Conservation (phyloP, 2,113 vertebrate species). For the Neolamprologus sp. region DNA sequence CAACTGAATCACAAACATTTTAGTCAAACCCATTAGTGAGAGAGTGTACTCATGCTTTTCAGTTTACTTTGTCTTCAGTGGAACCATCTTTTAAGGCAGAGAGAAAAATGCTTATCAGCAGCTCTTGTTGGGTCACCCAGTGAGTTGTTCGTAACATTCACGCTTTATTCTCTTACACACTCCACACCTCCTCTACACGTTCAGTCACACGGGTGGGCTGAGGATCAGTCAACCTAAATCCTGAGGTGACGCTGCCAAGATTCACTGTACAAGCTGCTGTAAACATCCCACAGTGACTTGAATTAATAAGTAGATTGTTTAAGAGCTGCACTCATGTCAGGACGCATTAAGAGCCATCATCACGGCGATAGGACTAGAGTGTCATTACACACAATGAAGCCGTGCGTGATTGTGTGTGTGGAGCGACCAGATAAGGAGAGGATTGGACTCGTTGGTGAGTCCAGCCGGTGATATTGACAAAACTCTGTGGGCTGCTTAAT, state of each 20-base stretch:
- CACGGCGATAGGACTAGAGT: not conserved
- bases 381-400: constrained; percentile 16
- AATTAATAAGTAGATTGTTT: constrained; percentile 4
- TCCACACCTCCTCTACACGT: not conserved
- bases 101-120: not conserved
- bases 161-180: not conserved
- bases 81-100: not conserved
- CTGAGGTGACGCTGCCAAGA: not conserved
- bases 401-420: constrained; percentile 16
- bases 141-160: not conserved
- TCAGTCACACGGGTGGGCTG: not conserved
- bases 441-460: constrained; percentile 8
- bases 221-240: constrained; percentile 1
- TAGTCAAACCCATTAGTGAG: not conserved
- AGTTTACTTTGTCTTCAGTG: not conserved
- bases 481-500: constrained; percentile 37
- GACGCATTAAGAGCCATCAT: constrained; percentile 25
- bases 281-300: not conserved
- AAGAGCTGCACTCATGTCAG: constrained; percentile 5
- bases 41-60: not conserved
- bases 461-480: constrained; percentile 31
- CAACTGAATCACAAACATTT: not conserved
- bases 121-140: not conserved
- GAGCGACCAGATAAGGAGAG: constrained; percentile 33
- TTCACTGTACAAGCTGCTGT: not conserved